These are phyloP conservation scores for Dioctria rufipes DNA, from an alignment of 2,888 invertebrate species.

Conservation along the genomic window DNA sequence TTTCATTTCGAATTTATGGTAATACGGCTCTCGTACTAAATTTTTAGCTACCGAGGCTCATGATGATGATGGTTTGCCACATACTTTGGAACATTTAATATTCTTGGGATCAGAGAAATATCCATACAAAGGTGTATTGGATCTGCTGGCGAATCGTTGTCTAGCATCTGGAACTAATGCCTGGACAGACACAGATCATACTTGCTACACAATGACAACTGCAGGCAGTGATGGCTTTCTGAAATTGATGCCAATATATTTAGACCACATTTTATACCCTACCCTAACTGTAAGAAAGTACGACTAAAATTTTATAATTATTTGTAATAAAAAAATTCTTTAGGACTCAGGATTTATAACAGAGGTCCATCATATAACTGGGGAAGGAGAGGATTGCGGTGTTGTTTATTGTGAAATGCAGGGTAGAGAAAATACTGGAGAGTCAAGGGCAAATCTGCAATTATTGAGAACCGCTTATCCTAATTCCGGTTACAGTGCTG, in stretches of 20 bases:
- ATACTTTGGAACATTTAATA: slow-evolving; percentile 92
- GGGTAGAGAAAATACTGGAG: slow-evolving; percentile 85
- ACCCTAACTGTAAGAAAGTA: slow-evolving; percentile 77
- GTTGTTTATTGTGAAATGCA: slow-evolving; percentile 98
- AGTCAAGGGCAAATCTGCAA: slow-evolving; percentile 78
- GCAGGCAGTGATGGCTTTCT: slow-evolving; percentile 91
- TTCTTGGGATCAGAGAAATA: slow-evolving; percentile 92
- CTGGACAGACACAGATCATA: slow-evolving; percentile 90
- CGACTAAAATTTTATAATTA: neutral
- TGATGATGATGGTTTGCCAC: slow-evolving; percentile 93
- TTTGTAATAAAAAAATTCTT: neutral
- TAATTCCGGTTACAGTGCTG: slow-evolving; percentile 85
- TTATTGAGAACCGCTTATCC: slow-evolving; percentile 84
- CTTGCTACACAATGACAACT: slow-evolving; percentile 90
- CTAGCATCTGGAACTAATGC: slow-evolving; percentile 94
- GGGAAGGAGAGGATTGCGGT: slow-evolving; percentile 90
- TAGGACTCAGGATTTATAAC: slow-evolving; percentile 87
- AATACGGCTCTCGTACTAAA: neutral
- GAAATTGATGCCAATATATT: slow-evolving; percentile 89
- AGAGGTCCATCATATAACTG: slow-evolving; percentile 93
- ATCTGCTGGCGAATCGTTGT: slow-evolving; percentile 90
- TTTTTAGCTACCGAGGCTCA: slow-evolving; percentile 87
- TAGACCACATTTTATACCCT: slow-evolving; percentile 92
- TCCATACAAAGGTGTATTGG: slow-evolving; percentile 91
- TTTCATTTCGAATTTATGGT: neutral